These are phyloP conservation scores for Zosterops japonicus DNA, from an alignment of 2,113 vertebrate species.

Conservation along the genomic window DNA sequence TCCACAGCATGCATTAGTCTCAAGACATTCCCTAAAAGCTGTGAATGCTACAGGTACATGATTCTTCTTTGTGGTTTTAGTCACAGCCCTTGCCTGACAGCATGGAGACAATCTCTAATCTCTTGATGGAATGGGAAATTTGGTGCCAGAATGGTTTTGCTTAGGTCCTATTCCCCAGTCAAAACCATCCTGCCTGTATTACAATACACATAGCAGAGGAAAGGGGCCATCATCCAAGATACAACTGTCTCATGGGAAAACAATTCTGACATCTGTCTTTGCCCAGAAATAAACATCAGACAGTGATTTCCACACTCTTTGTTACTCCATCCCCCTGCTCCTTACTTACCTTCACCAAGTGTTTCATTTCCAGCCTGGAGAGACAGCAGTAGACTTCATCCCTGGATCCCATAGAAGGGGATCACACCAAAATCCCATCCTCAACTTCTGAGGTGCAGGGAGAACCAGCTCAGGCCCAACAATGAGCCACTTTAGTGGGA, in stretches of 20 bases:
- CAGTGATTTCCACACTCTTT: neutral
- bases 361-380: neutral
- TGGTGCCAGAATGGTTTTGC: neutral
- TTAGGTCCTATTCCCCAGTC: neutral
- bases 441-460: neutral
- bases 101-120: neutral
- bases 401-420: slow-evolving; percentile 7
- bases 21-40: neutral
- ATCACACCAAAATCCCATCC: neutral
- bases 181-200: neutral
- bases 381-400: neutral
- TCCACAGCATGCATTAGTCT: neutral
- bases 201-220: neutral
- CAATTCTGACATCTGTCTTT: neutral
- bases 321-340: neutral
- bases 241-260: neutral
- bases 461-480: slow-evolving; percentile 45
- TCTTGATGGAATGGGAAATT: neutral
- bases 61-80: neutral
- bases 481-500: slow-evolving; percentile 40
- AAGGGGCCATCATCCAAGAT: neutral
- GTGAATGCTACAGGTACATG: neutral
- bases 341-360: neutral
- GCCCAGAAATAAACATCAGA: neutral
- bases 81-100: neutral